Percentiles rank a stretch among this genome's conserved stretches.
Conservation (phyloP, 2,888 invertebrate species). For the Noctua janthe region DNA sequence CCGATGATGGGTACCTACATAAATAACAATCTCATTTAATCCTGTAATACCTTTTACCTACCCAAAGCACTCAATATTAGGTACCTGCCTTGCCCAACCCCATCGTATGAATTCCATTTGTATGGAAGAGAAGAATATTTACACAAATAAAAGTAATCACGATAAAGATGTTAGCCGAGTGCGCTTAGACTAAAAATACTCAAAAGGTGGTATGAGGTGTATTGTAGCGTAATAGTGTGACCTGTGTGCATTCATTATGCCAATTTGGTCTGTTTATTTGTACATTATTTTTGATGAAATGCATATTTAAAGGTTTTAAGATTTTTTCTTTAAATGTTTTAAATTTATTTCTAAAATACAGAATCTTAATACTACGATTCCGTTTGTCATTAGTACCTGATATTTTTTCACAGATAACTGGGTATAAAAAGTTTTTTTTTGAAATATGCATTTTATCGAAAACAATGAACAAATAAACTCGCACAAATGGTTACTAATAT, state of each 20-base stretch:
- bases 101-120: conserved; percentile 42
- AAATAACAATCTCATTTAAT: conserved; percentile 65
- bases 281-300: too few relatives aligned
- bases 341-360: neutral
- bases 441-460: neutral
- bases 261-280: too few relatives aligned
- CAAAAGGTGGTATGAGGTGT: neutral
- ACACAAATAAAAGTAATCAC: conserved; percentile 33
- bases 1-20: conserved; percentile 62
- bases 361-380: neutral
- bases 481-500: too few relatives aligned
- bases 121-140: conserved; percentile 37
- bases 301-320: too few relatives aligned
- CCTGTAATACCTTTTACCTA: conserved; percentile 56
- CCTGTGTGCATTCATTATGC: too few relatives aligned
- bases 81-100: conserved; percentile 29
- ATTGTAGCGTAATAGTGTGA: neutral
- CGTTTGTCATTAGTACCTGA: neutral
- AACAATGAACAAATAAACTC: neutral
- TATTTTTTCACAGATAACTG: neutral
- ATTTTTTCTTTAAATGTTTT: neutral
- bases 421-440: too few relatives aligned
- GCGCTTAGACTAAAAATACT: neutral
- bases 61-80: conserved; percentile 44
- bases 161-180: conserved; percentile 14